Evolutionary conservation across 2,888 invertebrate genomes (phyloP), one percentile per base, ranked within the genome.

Genomic region (Andrena marginata): DNA sequence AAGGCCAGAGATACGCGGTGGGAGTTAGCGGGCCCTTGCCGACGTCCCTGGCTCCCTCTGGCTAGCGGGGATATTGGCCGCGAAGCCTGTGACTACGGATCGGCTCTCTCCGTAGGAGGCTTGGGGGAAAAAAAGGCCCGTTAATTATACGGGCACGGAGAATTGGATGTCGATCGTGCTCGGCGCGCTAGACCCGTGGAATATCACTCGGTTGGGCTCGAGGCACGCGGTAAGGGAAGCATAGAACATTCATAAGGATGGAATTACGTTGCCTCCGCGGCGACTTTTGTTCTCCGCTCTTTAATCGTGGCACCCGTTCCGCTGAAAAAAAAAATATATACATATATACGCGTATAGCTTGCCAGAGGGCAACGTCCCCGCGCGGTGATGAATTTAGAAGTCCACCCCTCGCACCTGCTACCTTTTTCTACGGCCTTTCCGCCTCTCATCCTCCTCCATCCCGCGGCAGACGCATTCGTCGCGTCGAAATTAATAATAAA

Each of bases 331-430:
- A 23, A 23, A 23, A 23, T n/a, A n/a, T n/a, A 82, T 81, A 84
- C 75, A 77, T 71, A 23, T 63, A 72, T 10, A 26, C 8, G 54
- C 42, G 26, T 16, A 16, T 4, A 42, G 16, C 56, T 26, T 67
- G 77, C 56, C 64, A 42, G 83, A 85, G 88, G 87, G 82, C 87
- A 87, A 85, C 69, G 88, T 87, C 84, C 88, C 84, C 83, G 84
- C 64, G 73, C 82, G 64, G 35, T 64, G 84, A 85, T 79, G 84
- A 88, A 88, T 88, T 88, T 87, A 85, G 87, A 85, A 88, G 70
- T 78, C 77, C 82, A 69, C 73, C 73, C 76, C 83, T 59, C 62
- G 70, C 63, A 20, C 59, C 80, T 68, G 73, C 33, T 33, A 49
- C 70, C 65, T 51, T 70, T 59, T 78, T 31, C 51, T 42, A 16